Conservation (phyloP, 2,113 vertebrate species). For the Hepsetus odoe region DNA sequence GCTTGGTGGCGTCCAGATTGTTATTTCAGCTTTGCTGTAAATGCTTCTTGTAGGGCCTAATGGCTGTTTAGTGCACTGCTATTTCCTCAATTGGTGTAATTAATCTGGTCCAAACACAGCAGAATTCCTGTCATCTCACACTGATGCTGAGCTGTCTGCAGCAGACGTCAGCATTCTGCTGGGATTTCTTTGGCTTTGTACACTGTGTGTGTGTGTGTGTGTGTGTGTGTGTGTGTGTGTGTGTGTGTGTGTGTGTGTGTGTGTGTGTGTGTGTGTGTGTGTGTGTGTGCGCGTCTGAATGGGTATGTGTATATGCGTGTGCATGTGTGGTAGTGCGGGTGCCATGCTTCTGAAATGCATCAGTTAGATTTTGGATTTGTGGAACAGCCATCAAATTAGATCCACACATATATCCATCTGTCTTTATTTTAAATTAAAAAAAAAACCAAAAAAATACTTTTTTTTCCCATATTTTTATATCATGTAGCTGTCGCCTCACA, state of each 20-base stretch:
- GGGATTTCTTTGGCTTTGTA: constrained; percentile 39
- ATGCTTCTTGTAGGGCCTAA: constrained; percentile 53
- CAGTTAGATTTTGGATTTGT: too few species aligned
- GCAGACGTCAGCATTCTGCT: constrained; percentile 35
- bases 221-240: constrained; percentile 8
- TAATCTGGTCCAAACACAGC: constrained; percentile 59
- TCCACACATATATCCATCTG: too few species aligned
- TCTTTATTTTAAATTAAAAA: too few species aligned
- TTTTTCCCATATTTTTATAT: too few species aligned
- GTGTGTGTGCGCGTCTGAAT: too few species aligned
- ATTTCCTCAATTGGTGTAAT: constrained; percentile 59
- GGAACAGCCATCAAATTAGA: too few species aligned
- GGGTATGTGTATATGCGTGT: too few species aligned
- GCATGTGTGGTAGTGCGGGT: too few species aligned
- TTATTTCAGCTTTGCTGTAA: constrained; percentile 56
- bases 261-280: constrained; percentile 6
- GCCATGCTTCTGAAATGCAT: too few species aligned
- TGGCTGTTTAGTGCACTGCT: constrained; percentile 51
- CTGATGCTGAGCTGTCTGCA: constrained; percentile 29
- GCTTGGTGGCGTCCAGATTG: constrained; percentile 49
- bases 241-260: constrained; percentile 20
- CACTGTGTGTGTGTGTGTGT: not conserved
- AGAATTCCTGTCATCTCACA: constrained; percentile 55
- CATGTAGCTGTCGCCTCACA: too few species aligned
- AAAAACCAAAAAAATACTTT: too few species aligned